Evolutionary conservation across 2,888 invertebrate species (phyloP).

Genomic region (Congeria kusceri): DNA sequence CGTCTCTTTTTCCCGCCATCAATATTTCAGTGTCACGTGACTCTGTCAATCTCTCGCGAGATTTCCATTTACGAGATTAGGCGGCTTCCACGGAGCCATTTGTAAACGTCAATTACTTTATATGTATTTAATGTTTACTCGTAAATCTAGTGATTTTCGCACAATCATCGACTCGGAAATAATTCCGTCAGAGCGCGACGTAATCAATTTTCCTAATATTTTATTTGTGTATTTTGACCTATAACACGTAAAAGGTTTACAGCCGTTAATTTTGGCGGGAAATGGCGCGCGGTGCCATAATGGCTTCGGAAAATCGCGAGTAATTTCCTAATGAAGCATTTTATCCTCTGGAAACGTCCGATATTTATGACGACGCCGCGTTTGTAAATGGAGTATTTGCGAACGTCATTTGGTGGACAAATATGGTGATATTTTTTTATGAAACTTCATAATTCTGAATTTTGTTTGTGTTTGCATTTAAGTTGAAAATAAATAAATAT

Average conservation of each 20-base stretch:
- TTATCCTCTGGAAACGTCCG: too few relatives aligned
- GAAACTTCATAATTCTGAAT: too few relatives aligned
- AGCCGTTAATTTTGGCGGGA: constrained; percentile 63
- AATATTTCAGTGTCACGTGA: constrained; percentile 63
- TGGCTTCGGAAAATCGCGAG: constrained; percentile 52
- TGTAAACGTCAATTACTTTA: constrained; percentile 70
- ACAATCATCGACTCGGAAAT: constrained; percentile 65
- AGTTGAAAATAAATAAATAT: too few relatives aligned
- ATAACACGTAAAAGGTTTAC: constrained; percentile 67
- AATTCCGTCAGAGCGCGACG: constrained; percentile 56
- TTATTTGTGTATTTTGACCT: constrained; percentile 67
- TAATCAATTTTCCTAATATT: constrained; percentile 66
- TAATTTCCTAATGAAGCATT: constrained; percentile 50
- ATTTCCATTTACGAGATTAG: constrained; percentile 68
- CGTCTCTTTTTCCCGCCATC: constrained; percentile 67
- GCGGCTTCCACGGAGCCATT: constrained; percentile 59
- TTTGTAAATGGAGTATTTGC: too few relatives aligned
- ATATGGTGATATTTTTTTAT: too few relatives aligned
- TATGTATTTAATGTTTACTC: constrained; percentile 70
- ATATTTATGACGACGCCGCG: too few relatives aligned
- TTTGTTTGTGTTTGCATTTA: too few relatives aligned
- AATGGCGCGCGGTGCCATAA: constrained; percentile 48
- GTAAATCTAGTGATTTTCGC: constrained; percentile 69
- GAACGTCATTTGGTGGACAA: too few relatives aligned
- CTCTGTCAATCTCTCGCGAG: constrained; percentile 59